Evolutionary conservation across 2,113 vertebrate genomes (phyloP).

Genomic region (Charina bottae): DNA sequence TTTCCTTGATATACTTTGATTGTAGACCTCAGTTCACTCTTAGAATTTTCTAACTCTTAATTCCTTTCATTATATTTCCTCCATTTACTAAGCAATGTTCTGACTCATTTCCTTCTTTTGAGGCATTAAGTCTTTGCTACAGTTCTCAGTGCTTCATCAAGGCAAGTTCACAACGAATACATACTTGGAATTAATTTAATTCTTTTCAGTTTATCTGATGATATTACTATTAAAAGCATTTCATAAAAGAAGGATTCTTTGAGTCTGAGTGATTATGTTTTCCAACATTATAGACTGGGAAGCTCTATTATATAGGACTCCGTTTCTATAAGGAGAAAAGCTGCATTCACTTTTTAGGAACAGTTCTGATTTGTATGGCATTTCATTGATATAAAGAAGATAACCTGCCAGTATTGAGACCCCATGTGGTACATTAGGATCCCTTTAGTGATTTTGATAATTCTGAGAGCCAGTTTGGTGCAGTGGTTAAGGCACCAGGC

Average conservation of each 20-base stretch:
- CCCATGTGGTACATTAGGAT: not conserved
- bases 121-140: not conserved
- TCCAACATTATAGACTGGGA: not conserved
- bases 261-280: not conserved
- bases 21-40: not conserved
- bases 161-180: not conserved
- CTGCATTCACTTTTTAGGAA: not conserved
- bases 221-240: not conserved
- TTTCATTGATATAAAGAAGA: not conserved
- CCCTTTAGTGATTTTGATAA: not conserved
- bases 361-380: not conserved
- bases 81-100: not conserved
- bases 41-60: conserved; percentile 1
- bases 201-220: not conserved
- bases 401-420: not conserved
- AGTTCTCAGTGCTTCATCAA: not conserved
- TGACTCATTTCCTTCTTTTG: not conserved
- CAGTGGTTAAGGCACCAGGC: no score
- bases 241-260: conserved; percentile 19
- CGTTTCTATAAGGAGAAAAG: not conserved
- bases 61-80: conserved; percentile 26
- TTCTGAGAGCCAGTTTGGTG: no score
- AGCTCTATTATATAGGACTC: not conserved
- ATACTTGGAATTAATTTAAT: not conserved
- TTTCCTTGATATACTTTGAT: not conserved